Conservation (phyloP, 2,797 vertebrate species). For the Lates japonicus region DNA sequence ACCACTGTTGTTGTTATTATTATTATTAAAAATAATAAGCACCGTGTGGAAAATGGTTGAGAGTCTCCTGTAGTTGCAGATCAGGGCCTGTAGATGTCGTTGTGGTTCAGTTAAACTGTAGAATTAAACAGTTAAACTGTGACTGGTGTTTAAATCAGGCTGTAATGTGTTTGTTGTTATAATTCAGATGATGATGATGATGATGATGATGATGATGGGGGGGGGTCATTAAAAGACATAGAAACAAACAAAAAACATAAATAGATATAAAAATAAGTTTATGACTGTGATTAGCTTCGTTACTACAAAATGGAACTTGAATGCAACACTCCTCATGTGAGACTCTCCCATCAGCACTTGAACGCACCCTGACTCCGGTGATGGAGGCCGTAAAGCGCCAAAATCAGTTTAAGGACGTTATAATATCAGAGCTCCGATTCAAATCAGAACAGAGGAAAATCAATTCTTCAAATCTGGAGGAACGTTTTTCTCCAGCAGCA, state of each 20-base stretch:
- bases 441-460: not conserved
- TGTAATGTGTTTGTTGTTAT: too few relatives aligned
- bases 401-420: not conserved
- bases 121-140: too few relatives aligned
- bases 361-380: conserved; percentile 13
- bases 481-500: not conserved
- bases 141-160: too few relatives aligned
- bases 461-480: not conserved
- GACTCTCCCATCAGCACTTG: not conserved
- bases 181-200: too few relatives aligned
- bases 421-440: not conserved
- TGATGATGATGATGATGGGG: too few relatives aligned
- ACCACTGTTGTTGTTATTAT: too few relatives aligned
- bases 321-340: not conserved
- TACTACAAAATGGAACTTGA: not conserved
- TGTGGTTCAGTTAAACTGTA: not conserved
- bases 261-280: too few relatives aligned
- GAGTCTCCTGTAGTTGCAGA: not conserved
- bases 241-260: too few relatives aligned
- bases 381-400: not conserved
- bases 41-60: not conserved
- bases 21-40: too few relatives aligned
- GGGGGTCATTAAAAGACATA: too few relatives aligned
- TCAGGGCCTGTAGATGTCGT: not conserved
- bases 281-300: too few relatives aligned